A percentile compares a stretch with the other conserved stretches of the same genome.
Conservation (phyloP, 2,888 invertebrate genomes). For the Pardosa pseudoannulata region DNA sequence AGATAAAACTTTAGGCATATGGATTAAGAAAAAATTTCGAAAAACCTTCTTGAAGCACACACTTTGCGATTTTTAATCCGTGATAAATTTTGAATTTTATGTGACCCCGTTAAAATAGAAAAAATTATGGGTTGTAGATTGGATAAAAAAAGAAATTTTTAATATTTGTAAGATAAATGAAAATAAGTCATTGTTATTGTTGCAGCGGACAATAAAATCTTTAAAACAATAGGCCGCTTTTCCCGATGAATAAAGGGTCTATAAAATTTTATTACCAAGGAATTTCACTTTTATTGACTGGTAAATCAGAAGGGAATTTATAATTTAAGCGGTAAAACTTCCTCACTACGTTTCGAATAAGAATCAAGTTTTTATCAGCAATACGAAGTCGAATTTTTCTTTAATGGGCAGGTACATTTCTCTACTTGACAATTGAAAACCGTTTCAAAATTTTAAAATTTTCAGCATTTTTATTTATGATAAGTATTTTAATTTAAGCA, state of each 20-base stretch:
- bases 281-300: not conserved
- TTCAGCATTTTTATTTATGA: too few species aligned
- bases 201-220: conserved; percentile 12
- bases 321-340: not conserved
- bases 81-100: conserved; percentile 63
- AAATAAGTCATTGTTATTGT: conserved; percentile 62
- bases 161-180: conserved; percentile 18
- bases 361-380: too few species aligned
- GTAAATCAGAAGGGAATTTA: not conserved
- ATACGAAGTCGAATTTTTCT: too few species aligned
- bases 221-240: too few species aligned
- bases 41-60: conserved; percentile 16
- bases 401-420: too few species aligned
- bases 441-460: too few species aligned
- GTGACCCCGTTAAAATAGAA: too few species aligned
- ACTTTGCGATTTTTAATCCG: conserved; percentile 44
- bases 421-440: too few species aligned
- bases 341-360: too few species aligned
- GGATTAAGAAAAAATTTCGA: conserved; percentile 64
- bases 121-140: too few species aligned
- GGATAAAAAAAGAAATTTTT: conserved; percentile 1
- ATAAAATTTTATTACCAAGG: not conserved
- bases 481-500: too few species aligned
- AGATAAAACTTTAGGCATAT: conserved; percentile 67
- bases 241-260: not conserved